Percentiles rank a stretch among this genome's conserved stretches.
phyloP scores from a whole-genome alignment of 1,140 invertebrate genomes.

The Mactra quadrangularis region DNA sequence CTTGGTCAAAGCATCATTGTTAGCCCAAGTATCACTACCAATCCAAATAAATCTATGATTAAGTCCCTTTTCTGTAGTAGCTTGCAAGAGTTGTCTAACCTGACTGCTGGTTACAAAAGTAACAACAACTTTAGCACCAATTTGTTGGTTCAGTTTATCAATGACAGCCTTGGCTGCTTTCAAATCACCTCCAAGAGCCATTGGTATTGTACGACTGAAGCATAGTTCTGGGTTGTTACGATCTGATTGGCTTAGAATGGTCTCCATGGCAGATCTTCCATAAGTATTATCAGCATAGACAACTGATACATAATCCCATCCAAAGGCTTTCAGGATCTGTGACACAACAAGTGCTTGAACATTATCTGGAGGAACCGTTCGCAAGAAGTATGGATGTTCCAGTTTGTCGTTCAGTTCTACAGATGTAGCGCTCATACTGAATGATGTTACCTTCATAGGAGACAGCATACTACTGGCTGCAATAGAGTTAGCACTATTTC shows the following conservation, averaged over 20 bases:
- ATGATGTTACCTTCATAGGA: slow-evolving; percentile 78
- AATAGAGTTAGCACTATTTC: slow-evolving; percentile 75
- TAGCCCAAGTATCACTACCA: slow-evolving; percentile 91
- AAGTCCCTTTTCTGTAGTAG: slow-evolving; percentile 84
- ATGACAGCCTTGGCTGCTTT: slow-evolving; percentile 82
- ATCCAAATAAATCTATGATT: slow-evolving; percentile 88
- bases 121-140: slow-evolving; percentile 88
- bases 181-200: slow-evolving; percentile 71
- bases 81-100: slow-evolving; percentile 86
- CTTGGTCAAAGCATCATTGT: slow-evolving; percentile 88
- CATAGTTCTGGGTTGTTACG: slow-evolving; percentile 63
- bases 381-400: slow-evolving; percentile 89
- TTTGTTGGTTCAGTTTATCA: slow-evolving; percentile 86
- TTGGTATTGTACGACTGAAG: slow-evolving; percentile 61
- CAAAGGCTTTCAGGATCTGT: slow-evolving; percentile 87
- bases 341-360: slow-evolving; percentile 90
- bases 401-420: slow-evolving; percentile 85
- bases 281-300: slow-evolving; percentile 88
- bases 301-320: slow-evolving; percentile 91
- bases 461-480: slow-evolving; percentile 73
- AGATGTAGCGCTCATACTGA: slow-evolving; percentile 92
- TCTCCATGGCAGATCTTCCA: slow-evolving; percentile 85
- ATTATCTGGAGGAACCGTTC: slow-evolving; percentile 89
- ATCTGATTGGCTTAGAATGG: slow-evolving; percentile 70
- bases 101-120: slow-evolving; percentile 90